These are phyloP conservation scores for Bombycilla garrulus DNA, from an alignment of 2,113 vertebrate genomes.

Conservation along the genomic window DNA sequence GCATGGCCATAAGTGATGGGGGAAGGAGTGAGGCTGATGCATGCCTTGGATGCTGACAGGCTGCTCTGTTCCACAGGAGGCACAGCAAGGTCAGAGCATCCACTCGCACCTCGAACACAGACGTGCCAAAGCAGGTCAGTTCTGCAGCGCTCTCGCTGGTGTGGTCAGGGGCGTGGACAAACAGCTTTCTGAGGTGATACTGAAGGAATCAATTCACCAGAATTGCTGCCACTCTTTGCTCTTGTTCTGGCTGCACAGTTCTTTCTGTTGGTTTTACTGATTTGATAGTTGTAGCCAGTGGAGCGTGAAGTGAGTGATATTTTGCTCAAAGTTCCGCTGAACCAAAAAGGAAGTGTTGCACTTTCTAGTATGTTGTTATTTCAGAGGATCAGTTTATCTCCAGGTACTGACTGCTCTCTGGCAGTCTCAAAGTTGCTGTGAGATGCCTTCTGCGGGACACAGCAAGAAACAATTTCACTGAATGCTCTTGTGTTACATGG, in stretches of 20 bases:
- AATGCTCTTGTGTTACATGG: background rate
- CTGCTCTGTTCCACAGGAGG: constrained; percentile 79
- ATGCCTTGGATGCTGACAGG: constrained; percentile 7
- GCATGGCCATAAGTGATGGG: background rate
- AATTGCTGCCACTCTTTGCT: background rate
- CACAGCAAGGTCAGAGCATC: constrained; percentile 86
- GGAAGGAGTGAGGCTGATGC: background rate
- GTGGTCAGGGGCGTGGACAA: background rate
- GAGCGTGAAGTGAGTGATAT: background rate
- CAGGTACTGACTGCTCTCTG: background rate
- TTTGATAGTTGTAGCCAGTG: background rate
- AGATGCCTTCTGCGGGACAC: background rate
- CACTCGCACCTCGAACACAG: constrained; percentile 69
- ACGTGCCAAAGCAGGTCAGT: constrained; percentile 90
- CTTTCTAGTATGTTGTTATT: background rate
- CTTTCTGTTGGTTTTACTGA: background rate
- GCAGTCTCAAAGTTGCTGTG: background rate
- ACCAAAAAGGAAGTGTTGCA: background rate
- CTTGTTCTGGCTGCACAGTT: background rate
- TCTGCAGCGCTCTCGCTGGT: fast-evolving
- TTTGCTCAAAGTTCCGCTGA: background rate
- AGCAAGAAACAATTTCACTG: background rate
- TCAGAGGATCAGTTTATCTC: background rate
- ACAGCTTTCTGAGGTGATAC: fast-evolving
- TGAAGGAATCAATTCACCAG: background rate